Base-by-base conservation (phyloP, 37 sponge, comb jelly and placozoan species). In the Cladorhizidae sp. region DNA sequence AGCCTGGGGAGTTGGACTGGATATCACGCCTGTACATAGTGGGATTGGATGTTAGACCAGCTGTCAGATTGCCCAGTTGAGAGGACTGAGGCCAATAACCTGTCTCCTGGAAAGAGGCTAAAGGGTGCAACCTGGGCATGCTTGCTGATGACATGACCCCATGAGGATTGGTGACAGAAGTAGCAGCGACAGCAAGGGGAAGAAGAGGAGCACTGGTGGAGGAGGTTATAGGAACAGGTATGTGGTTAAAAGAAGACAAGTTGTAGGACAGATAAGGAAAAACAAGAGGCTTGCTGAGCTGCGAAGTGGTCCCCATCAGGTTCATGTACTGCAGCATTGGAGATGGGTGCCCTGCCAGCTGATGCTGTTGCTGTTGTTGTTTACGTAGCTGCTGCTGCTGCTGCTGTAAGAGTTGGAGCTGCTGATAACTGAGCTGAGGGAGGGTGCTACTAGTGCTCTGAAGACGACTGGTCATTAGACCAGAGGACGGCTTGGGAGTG, bases 271-370 rank as follows among this genome's bases (percentile, higher is more conserved):
- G 35, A 31, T 31, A 65, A 32, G 67, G 67, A 65, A 65, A 5
- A 7, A 59, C 8, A 18, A 65, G 67, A 31, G 33, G 35, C 7
- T 65, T 65, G 11, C 12, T 65, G 7, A 65, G 35, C 36, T 17
- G 67, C 7, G 36, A 7, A 15, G 26, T 32, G 25, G 7, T 61
- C 22, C 62, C 62, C 67, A 64, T 25, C 11, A 74, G 50, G 43
- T 61, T 40, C 67, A 82, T 64, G 54, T 74, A 82, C 64, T 82
- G 83, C 0, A 73, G 74, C 83, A 82, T 64, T n/a, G 64, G 42
- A 40, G 70, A 22, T 14, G 52, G 55, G 56, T n/a, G 56, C 29
- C 35, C 21, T 8, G 22, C 22, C 14, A 22, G 64, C 40, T 36
- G 45, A 1, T 23, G 0, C 29, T 28, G 52, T 42, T 78, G 79